Evolutionary conservation across 2,888 invertebrate genomes (phyloP), one percentile per base, ranked within the genome.

Genomic region (Spodoptera picta): DNA sequence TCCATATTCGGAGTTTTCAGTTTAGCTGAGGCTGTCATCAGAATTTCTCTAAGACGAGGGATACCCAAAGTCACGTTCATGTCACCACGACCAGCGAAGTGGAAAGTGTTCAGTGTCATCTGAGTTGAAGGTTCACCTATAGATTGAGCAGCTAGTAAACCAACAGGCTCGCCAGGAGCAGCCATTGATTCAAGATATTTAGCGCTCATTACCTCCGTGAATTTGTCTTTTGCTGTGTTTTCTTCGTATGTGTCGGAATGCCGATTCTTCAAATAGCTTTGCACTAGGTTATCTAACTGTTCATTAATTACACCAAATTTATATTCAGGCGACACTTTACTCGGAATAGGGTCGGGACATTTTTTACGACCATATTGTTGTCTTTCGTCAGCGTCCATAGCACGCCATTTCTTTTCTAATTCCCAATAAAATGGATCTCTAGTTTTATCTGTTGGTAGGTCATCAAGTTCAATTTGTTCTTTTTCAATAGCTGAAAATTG

Each of bases 11-110:
- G 99, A 0, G 99, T 99, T 90, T 98, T 98, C 11, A 99, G 97
- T 67, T 97, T 97, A n/a, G 96, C 96, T 1, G 98, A 97, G 0
- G 99, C 99, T 83, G 97, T 97, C 99, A 99, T 99, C 0, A 99
- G 95, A 79, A 99, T 99, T 95, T 99, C 99, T 79, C 99, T 95
- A 5, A 99, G 95, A 79, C 99, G 96, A 0, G 99, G 99, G 81
- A 99, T 99, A 95, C 99, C 99, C n/a, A 99, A 95, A 0, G 99
- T 99, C 0, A 99, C 99, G 95, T 99, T 99, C 99, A 99, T 99
- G 93, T 99, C 99, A 95, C 99, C 99, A 92, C 99, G 97, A 86
- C 99, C 99, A 82, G 99, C 99, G 90, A 99, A 99, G 88, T 99
- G 99, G 92, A 99, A 99, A 46, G 99, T 99, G 91, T 99, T 99